Percentiles rank a stretch among this genome's conserved stretches.
phyloP scores from a whole-genome alignment of 2,797 vertebrate species.

The Triplophysa bombifrons region DNA sequence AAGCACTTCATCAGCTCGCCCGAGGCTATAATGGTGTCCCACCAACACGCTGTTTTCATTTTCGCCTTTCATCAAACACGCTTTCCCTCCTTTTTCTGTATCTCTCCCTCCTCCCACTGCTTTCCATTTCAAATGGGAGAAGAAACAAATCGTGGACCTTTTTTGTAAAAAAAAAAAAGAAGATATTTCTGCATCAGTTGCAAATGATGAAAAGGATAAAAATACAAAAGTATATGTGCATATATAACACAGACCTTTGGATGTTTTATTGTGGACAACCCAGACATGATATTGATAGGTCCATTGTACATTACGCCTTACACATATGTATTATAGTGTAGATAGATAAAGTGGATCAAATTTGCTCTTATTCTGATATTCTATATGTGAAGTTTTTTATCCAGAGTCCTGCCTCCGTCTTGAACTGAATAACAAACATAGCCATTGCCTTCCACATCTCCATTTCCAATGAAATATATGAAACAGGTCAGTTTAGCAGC shows the following conservation, averaged over 20 bases:
- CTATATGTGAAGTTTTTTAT: neutral
- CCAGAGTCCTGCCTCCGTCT: neutral
- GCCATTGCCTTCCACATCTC: neutral
- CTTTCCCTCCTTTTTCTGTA: constrained; percentile 51
- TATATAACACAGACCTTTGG: neutral
- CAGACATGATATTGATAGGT: too few relatives aligned
- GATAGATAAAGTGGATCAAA: too few relatives aligned
- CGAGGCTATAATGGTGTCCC: constrained; percentile 56
- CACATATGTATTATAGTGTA: too few relatives aligned
- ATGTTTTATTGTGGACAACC: neutral
- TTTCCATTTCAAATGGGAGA: constrained; percentile 50
- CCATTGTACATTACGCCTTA: too few relatives aligned
- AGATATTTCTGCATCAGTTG: constrained; percentile 15
- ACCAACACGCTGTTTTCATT: constrained; percentile 53
- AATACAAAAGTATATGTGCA: neutral
- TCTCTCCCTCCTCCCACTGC: constrained; percentile 44
- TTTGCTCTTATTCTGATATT: neutral
- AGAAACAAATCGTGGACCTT: constrained; percentile 54
- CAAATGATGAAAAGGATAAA: too few relatives aligned
- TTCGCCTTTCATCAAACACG: constrained; percentile 53
- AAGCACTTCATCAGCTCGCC: constrained; percentile 57
- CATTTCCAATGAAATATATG: neutral
- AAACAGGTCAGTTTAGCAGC: neutral
- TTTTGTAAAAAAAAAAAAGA: constrained; percentile 22
- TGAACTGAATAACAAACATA: constrained; percentile 22